phyloP scores from a whole-genome alignment of 2,113 vertebrate species.

The Campylorhamphus procurvoides region DNA sequence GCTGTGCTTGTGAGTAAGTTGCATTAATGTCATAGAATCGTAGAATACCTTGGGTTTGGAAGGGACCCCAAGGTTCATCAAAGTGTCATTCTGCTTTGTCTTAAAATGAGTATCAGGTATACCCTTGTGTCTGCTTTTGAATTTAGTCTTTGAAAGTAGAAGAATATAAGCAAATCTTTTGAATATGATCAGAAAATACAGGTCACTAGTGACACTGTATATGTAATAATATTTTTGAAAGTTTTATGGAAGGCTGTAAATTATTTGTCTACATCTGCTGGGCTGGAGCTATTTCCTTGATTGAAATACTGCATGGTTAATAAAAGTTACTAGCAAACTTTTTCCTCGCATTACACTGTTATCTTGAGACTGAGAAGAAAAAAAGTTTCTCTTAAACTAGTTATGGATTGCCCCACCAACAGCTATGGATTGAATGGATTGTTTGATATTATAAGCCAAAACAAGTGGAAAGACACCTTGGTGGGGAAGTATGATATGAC shows the following conservation, averaged over 20 bases:
- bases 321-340: neutral
- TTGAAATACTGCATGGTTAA: neutral
- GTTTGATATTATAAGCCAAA: neutral
- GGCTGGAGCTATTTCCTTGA: neutral
- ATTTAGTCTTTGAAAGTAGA: neutral
- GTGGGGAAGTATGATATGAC: neutral
- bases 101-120: neutral
- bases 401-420: neutral
- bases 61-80: neutral
- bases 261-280: neutral
- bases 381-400: neutral
- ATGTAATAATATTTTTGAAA: neutral
- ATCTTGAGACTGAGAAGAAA: neutral
- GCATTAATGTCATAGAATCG: neutral
- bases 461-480: neutral
- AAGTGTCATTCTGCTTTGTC: neutral
- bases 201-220: neutral
- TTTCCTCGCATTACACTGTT: neutral
- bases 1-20: neutral
- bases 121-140: neutral
- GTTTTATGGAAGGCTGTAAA: neutral
- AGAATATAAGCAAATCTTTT: neutral
- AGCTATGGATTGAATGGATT: neutral
- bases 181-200: neutral
- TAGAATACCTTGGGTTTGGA: rapidly evolving